Evolutionary conservation across 2,113 vertebrate species (phyloP).

Genomic region (Lipophrys pholis): DNA sequence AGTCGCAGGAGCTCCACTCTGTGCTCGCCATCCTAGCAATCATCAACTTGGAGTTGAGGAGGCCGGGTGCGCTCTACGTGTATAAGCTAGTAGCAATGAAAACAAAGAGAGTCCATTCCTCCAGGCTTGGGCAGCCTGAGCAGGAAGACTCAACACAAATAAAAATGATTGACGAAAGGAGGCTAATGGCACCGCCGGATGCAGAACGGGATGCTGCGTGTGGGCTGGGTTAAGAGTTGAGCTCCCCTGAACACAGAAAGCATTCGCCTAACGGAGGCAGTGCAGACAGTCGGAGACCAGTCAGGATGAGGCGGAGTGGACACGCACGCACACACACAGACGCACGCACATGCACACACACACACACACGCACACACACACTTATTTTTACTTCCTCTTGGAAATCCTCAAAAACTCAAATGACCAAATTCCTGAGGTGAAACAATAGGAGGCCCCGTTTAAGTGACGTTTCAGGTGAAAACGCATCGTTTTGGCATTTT

Average conservation of each 20-base stretch:
- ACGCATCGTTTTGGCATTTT: no score
- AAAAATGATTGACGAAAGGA: not conserved
- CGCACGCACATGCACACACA: constrained; percentile 10
- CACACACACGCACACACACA: not conserved
- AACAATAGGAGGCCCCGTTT: no score
- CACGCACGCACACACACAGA: constrained; percentile 24
- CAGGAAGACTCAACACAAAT: constrained; percentile 19
- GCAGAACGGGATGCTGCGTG: constrained; percentile 27
- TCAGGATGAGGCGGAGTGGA: constrained; percentile 62
- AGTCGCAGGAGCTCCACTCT: constrained; percentile 82
- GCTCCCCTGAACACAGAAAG: constrained; percentile 82
- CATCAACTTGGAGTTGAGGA: constrained; percentile 50
- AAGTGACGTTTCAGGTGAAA: no score
- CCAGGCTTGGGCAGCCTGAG: constrained; percentile 49
- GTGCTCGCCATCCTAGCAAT: constrained; percentile 50
- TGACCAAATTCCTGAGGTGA: no score
- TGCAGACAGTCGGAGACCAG: constrained; percentile 64
- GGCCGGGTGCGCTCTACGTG: constrained; percentile 25
- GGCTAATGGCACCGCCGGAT: constrained; percentile 28
- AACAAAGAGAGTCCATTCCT: constrained; percentile 39
- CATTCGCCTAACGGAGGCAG: constrained; percentile 74
- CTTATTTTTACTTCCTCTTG: not conserved
- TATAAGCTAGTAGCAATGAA: constrained; percentile 18
- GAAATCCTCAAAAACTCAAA: no score
- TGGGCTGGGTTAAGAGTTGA: constrained; percentile 74